phyloP scores from a whole-genome alignment of 2,888 invertebrate genomes.

The Nymphalis polychloros region DNA sequence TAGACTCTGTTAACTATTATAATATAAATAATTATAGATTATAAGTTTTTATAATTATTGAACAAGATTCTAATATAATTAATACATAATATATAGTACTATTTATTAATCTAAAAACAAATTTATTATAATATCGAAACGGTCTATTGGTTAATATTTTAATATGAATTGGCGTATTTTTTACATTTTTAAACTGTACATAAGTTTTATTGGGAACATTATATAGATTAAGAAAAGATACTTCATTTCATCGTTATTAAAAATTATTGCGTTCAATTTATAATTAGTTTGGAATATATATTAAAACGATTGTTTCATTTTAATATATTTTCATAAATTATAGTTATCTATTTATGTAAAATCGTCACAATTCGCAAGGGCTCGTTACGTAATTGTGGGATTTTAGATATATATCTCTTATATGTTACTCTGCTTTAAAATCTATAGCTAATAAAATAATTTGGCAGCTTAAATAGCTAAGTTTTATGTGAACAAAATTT shows the following conservation, averaged over 20 bases:
- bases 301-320: slow-evolving; percentile 21
- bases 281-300: slow-evolving; percentile 32
- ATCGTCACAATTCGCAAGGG: slow-evolving; percentile 67
- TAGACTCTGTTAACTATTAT: slow-evolving; percentile 65
- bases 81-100: slow-evolving; percentile 54
- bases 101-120: slow-evolving; percentile 59
- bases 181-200: slow-evolving; percentile 47
- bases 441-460: slow-evolving; percentile 25
- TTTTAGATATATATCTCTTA: slow-evolving; percentile 52
- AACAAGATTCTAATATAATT: slow-evolving; percentile 65
- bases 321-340: slow-evolving; percentile 34
- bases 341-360: slow-evolving; percentile 48
- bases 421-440: slow-evolving; percentile 64
- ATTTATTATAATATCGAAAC: slow-evolving; percentile 54
- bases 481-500: slow-evolving; percentile 24
- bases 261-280: slow-evolving; percentile 52
- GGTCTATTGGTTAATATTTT: slow-evolving; percentile 53
- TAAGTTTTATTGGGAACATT: slow-evolving; percentile 53
- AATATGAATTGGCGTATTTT: slow-evolving; percentile 30
- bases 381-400: slow-evolving; percentile 64
- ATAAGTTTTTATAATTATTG: slow-evolving; percentile 70
- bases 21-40: slow-evolving; percentile 64
- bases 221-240: slow-evolving; percentile 28
- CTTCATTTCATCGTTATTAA: slow-evolving; percentile 37
- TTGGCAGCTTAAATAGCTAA: slow-evolving; percentile 25